Conservation (phyloP, 2,113 vertebrate species). For the Brachirus orientalis region DNA sequence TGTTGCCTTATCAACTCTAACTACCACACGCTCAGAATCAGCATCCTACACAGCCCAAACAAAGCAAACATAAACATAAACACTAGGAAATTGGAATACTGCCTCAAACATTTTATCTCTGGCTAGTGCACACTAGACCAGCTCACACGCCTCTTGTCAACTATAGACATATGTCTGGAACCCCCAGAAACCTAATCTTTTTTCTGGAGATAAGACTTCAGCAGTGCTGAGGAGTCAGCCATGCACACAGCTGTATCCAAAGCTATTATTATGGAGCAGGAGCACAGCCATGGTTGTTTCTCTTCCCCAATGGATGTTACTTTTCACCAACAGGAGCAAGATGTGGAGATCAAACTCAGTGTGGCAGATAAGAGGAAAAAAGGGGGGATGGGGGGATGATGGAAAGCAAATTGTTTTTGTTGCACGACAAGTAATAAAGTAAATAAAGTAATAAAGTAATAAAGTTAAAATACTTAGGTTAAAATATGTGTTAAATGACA, state of each 20-base stretch:
- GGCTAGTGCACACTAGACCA: constrained; percentile 31
- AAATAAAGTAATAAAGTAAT: too few species aligned
- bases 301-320: constrained; percentile 30
- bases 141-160: constrained; percentile 44
- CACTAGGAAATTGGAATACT: constrained; percentile 42
- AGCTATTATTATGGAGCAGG: constrained; percentile 67
- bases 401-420: constrained; percentile 19
- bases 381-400: constrained; percentile 2
- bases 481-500: too few species aligned
- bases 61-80: constrained; percentile 40
- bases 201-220: constrained; percentile 67
- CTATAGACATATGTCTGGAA: constrained; percentile 52
- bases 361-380: constrained; percentile 18
- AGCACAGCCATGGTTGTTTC: neutral
- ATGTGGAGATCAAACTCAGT: constrained; percentile 55
- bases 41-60: constrained; percentile 6
- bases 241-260: constrained; percentile 71
- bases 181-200: constrained; percentile 70
- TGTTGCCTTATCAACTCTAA: constrained; percentile 21
- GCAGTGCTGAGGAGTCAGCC: constrained; percentile 67
- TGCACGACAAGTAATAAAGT: constrained; percentile 6
- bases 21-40: neutral
- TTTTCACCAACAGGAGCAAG: constrained; percentile 55
- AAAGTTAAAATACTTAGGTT: neutral
- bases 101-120: constrained; percentile 59